Evolutionary conservation across 2,888 invertebrate genomes (phyloP), one percentile per base, ranked within the genome.

Genomic region (Rambutsinella grinnellia): DNA sequence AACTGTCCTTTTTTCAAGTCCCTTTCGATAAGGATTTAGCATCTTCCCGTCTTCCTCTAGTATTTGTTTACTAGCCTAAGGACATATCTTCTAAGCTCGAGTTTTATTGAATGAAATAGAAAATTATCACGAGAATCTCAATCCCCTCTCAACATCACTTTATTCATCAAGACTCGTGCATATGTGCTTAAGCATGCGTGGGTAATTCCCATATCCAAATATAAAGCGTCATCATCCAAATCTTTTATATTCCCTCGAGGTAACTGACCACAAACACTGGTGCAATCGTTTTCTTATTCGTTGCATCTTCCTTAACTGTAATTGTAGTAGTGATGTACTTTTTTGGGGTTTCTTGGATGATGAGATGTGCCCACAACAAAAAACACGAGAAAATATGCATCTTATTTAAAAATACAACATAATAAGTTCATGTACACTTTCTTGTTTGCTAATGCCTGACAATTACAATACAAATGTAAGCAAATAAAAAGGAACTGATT

Each of bases 251-350:
- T 74, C 61, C 53, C 27, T 58, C 17, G 66, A 47, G 74, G 74
- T 74, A 74, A 74, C 74, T 74, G 74, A 74, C 74, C 74, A 74
- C 74, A 74, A 74, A 61, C 51, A 60, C 60, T 74, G 44, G 56
- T 65, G 65, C 36, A 67, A 5, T 53, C 53, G 21, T 19, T 53
- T 23, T 6, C 19, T 19, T 21, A n/a, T 21, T 21, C 21, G 5
- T 49, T n/a, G 5, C 3, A n/a, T 49, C 49, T 49, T 49, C 49
- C 49, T 49, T 3, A 17, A n/a, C 49, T 49, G 19, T 49, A 13
- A 13, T 49, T 13, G n/a, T 19, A 21, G 47, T 19, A 17, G 13
- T 53, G 53, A 53, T 17, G 53, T 53, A 13, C 21, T 17, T 53
- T 53, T 5, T n/a, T 19, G 19, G 53, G 17, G 10, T 8, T 53